phyloP scores from a whole-genome alignment of 2,797 vertebrate genomes.

The Pipistrellus nathusii region DNA sequence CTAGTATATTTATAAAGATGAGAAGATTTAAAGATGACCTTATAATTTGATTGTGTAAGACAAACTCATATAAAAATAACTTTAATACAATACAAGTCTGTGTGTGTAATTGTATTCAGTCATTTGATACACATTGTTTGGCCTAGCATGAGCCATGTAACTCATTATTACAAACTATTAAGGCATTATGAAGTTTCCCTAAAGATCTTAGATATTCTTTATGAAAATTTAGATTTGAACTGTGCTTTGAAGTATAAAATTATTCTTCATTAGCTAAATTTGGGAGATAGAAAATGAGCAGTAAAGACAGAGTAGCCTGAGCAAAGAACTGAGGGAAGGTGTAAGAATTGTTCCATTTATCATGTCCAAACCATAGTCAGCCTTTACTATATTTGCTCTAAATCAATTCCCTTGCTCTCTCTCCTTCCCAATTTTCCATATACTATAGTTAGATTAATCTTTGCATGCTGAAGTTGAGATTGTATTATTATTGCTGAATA shows the following conservation, averaged over 20 bases:
- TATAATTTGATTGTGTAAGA: neutral
- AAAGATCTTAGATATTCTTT: neutral
- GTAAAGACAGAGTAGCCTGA: neutral
- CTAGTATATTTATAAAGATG: neutral
- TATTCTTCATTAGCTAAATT: conserved; percentile 3
- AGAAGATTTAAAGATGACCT: neutral
- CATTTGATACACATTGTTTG: neutral
- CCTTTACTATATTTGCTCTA: neutral
- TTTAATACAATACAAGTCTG: neutral
- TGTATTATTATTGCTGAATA: neutral
- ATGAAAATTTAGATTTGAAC: conserved; percentile 34
- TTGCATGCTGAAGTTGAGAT: neutral
- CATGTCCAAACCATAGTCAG: neutral
- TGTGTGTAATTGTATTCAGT: neutral
- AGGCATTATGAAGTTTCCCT: neutral
- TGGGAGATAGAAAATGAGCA: neutral
- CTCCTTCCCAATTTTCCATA: neutral
- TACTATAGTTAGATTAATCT: neutral
- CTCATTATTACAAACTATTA: conserved; percentile 32
- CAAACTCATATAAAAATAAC: neutral
- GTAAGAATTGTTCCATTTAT: neutral
- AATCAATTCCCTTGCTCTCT: neutral
- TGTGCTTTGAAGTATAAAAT: neutral
- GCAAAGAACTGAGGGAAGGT: neutral
- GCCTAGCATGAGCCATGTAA: neutral